Evolutionary conservation across 2,888 invertebrate species (phyloP), one percentile per base, ranked within the genome.

Genomic region (Polymixis flavicincta): DNA sequence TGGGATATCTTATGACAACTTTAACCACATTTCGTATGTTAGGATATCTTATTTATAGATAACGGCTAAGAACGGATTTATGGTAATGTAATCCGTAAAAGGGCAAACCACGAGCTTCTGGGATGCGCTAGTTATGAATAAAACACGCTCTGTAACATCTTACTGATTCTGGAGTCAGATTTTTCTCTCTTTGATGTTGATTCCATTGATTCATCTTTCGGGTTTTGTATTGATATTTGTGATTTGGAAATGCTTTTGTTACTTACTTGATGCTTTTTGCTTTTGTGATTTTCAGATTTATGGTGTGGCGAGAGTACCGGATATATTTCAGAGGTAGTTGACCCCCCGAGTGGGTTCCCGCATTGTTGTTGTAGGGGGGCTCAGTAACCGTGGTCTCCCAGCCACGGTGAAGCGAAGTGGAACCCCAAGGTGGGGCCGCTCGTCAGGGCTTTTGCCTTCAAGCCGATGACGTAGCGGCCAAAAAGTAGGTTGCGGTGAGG

Each of bases 31-130:
- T 85, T 85, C 76, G 67, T 82, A n/a, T 71, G 54, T 61, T 28
- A 37, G n/a, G 70, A 71, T 78, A 61, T 85, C 78, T 78, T 87
- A 87, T 86, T 86, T 85, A 83, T 78, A 83, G 59, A 80, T 83
- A 85, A 83, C 70, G 59, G 42, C 78, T 86, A 82, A 82, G 80
- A 81, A 82, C 74, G 67, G 87, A 88, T 87, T 86, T 87, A 86
- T 87, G 87, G 52, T 85, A 88, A 87, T 87, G 83, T 85, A 85
- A 88, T 85, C 85, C 81, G 82, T 80, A 73, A 82, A 87, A 85
- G 77, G 87, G 82, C 71, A 72, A 79, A 76, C 81, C 76, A 14
- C 76, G 69, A 77, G 83, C 86, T 86, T 85, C 77, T 75, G 79
- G 55, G 50, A 57, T 65, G 69, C 52, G 63, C 71, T 81, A 73